Evolutionary conservation across 2,888 invertebrate genomes (phyloP).

Genomic region (Cheilosia variabilis): DNA sequence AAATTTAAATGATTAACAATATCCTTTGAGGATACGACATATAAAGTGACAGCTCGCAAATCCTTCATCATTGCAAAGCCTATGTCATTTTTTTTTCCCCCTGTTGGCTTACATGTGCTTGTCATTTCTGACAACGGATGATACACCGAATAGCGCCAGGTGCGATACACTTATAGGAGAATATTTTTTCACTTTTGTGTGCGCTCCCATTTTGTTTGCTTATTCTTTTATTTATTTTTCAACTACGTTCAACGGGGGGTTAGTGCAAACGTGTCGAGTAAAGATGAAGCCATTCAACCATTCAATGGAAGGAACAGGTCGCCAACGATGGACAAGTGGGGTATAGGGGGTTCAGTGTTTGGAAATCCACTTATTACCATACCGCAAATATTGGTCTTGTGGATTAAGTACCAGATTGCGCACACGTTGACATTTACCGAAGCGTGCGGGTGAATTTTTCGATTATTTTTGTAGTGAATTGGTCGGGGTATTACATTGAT

Average conservation of each 20-base stretch:
- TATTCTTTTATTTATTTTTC: slow-evolving; percentile 11
- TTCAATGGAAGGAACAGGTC: slow-evolving; percentile 24
- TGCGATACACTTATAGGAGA: background rate
- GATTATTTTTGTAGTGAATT: background rate
- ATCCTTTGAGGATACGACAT: slow-evolving; percentile 31
- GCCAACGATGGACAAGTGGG: background rate
- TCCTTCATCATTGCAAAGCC: slow-evolving; percentile 16
- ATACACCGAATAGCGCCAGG: background rate
- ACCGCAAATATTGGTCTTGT: slow-evolving; percentile 66
- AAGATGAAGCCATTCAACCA: slow-evolving; percentile 57
- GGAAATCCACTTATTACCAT: slow-evolving; percentile 65
- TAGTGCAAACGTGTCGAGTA: slow-evolving; percentile 14
- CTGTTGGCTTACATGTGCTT: slow-evolving; percentile 7
- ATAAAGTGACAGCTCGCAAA: slow-evolving; percentile 1
- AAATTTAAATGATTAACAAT: slow-evolving; percentile 38
- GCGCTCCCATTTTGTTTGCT: background rate
- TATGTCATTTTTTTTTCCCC: background rate
- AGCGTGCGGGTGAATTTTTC: background rate
- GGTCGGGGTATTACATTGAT: background rate
- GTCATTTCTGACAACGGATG: slow-evolving; percentile 13
- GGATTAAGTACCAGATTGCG: slow-evolving; percentile 64
- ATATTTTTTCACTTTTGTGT: slow-evolving; percentile 8
- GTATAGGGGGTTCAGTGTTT: slow-evolving; percentile 34
- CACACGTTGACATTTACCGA: slow-evolving; percentile 20
- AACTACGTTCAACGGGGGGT: slow-evolving; percentile 38